Conservation (phyloP, 2,888 invertebrate species). For the Athalia rosae region DNA sequence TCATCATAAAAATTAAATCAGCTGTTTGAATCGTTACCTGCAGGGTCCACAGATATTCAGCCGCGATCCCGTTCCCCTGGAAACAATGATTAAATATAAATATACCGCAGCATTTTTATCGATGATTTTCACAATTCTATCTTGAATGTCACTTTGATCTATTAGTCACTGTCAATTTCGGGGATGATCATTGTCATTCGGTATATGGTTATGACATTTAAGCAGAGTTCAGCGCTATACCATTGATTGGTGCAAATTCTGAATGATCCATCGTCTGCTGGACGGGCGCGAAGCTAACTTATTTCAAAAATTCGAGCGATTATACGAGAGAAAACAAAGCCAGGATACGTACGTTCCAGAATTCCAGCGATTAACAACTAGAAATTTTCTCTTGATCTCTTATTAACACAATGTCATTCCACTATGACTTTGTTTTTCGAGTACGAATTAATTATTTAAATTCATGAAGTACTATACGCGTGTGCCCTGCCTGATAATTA, state of each 20-base stretch:
- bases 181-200: constrained; percentile 12
- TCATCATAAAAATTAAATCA: background rate
- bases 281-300: background rate
- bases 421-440: too few relatives aligned
- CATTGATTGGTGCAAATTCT: constrained; percentile 13
- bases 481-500: too few relatives aligned
- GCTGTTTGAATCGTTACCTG: constrained; percentile 16
- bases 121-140: background rate
- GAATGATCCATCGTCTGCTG: constrained; percentile 8
- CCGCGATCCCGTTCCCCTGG: constrained; percentile 21
- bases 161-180: constrained; percentile 18
- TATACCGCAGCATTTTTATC: background rate
- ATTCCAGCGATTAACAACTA: too few relatives aligned
- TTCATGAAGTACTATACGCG: too few relatives aligned
- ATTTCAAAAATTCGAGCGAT: background rate
- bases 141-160: background rate
- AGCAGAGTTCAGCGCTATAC: background rate
- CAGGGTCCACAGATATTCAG: background rate
- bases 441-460: too few relatives aligned
- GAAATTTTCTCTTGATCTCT: too few relatives aligned
- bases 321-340: too few relatives aligned
- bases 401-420: too few relatives aligned
- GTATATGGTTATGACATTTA: background rate
- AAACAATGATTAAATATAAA: background rate
- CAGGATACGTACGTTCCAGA: too few relatives aligned